Evolutionary conservation across 2,888 invertebrate species (phyloP), one percentile per base, ranked within the genome.

Genomic region (Stenodera caucasica): DNA sequence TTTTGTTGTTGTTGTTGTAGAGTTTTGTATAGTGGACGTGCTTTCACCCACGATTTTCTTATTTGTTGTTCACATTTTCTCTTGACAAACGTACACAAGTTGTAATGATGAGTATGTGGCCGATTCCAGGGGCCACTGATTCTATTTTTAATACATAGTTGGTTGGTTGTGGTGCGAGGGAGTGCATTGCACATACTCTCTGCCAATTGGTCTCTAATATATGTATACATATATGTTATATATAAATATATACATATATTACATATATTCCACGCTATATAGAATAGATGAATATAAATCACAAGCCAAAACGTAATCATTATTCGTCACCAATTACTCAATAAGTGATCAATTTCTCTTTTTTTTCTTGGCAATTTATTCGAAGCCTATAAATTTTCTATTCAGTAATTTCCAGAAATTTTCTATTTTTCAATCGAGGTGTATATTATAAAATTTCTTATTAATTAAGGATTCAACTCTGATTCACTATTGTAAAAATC

Each of bases 41-140:
- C 56, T 33, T 51, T 37, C 63, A 61, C 60, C 64, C 64, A 64
- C 64, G 49, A 61, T 57, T 57, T 37, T 55, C 50, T 61, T 57
- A 61, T 57, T 63, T 63, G 63, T 64, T 60, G 57, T 65, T 58
- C 56, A 51, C 53, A 49, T 30, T 55, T 51, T 54, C 56, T 57
- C 61, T 50, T 62, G 61, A 63, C 63, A 64, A 67, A 57, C 63
- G 61, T 65, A 63, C 64, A 67, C 65, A 62, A 65, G 65, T 65
- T 64, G 63, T 67, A 23, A 45, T 45, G 67, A 63, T 65, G 64
- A 64, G 64, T 67, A 64, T 63, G 65, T 63, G 63, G 64, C 60
- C 61, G 64, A 67, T 70, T 72, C 70, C 70, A 72, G 70, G 70
- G 70, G 72, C 72, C 70, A 66, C 67, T 63, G 64, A 57, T 66